phyloP scores from a whole-genome alignment of 2,113 vertebrate species.

The Sapayoa aenigma region DNA sequence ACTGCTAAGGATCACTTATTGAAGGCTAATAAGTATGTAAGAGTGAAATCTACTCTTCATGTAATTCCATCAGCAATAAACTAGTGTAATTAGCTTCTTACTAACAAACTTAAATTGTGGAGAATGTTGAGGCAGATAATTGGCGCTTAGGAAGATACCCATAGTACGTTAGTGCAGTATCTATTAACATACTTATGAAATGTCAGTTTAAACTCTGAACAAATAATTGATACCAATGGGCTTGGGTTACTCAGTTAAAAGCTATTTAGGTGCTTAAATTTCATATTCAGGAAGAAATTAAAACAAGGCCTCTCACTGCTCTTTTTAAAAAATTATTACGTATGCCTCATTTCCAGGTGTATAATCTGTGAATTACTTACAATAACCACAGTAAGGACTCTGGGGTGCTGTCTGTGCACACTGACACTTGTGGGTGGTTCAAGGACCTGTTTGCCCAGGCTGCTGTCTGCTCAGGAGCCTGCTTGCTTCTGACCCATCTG shows the following conservation, averaged over 20 bases:
- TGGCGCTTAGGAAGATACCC: constrained; percentile 77
- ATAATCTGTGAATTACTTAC: not conserved
- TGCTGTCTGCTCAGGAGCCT: not conserved
- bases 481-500: not conserved
- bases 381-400: not conserved
- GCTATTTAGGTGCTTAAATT: constrained; percentile 56
- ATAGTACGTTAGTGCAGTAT: constrained; percentile 59
- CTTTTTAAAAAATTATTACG: not conserved
- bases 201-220: constrained; percentile 69
- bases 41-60: constrained; percentile 73
- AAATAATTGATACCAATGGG: constrained; percentile 63
- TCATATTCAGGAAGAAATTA: not conserved
- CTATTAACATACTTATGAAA: constrained; percentile 75
- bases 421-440: too few species aligned
- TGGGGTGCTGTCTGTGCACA: not conserved
- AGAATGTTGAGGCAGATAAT: constrained; percentile 79
- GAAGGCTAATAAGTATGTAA: constrained; percentile 78
- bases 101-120: constrained; percentile 79
- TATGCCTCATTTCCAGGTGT: not conserved
- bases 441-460: not conserved
- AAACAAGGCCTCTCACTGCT: not conserved
- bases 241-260: constrained; percentile 51
- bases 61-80: constrained; percentile 83
- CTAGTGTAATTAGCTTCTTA: constrained; percentile 81
- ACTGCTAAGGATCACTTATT: constrained; percentile 80